Evolutionary conservation across 2,888 invertebrate species (phyloP).

Genomic region (Aphidoletes aphidimyza): DNA sequence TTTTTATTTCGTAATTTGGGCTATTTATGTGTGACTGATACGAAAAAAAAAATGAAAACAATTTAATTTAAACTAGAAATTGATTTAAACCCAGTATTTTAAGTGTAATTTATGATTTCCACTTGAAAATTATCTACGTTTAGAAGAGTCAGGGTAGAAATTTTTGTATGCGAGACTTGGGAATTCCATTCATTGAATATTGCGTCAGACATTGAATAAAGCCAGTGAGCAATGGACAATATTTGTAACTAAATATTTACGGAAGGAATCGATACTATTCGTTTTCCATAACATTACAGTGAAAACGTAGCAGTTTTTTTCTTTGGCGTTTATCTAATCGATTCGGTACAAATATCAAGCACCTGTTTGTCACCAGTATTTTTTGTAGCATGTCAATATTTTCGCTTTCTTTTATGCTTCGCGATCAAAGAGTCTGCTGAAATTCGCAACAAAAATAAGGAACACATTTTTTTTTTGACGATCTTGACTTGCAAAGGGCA

Average conservation of each 20-base stretch:
- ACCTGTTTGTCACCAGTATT: background rate
- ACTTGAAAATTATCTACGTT: too few relatives aligned
- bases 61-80: background rate
- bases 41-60: background rate
- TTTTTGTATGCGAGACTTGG: too few relatives aligned
- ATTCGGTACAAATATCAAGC: background rate
- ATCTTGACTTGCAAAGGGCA: too few relatives aligned
- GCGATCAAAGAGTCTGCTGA: background rate
- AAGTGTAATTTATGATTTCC: background rate
- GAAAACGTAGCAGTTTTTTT: background rate
- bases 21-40: conserved; percentile 8
- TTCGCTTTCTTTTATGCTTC: background rate
- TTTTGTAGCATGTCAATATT: conserved; percentile 3
- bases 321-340: background rate
- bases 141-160: too few relatives aligned
- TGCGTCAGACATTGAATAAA: too few relatives aligned
- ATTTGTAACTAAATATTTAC: too few relatives aligned
- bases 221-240: too few relatives aligned
- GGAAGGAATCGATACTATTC: too few relatives aligned
- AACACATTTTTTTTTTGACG: too few relatives aligned
- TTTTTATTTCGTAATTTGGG: background rate
- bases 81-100: background rate
- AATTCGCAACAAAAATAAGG: background rate
- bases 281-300: too few relatives aligned
- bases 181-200: too few relatives aligned